Evolutionary conservation across 2,797 vertebrate genomes (phyloP).

Genomic region (Hydrophis major): DNA sequence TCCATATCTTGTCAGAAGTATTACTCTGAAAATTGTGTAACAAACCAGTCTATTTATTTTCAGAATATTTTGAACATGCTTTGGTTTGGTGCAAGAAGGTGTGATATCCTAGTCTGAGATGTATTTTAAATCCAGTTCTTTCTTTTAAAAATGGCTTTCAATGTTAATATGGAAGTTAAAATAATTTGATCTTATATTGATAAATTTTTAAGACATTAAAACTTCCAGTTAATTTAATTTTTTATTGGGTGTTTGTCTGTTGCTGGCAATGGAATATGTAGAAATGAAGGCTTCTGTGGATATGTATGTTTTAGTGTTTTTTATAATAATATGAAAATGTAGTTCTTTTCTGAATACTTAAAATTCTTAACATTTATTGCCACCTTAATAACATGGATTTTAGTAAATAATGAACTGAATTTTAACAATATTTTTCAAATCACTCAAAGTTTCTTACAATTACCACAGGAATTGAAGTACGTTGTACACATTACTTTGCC

Average conservation of each 20-base stretch:
- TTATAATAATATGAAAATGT: conserved; percentile 41
- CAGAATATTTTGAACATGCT: not conserved
- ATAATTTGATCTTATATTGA: not conserved
- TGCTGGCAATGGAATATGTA: conserved; percentile 74
- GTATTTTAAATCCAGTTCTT: conserved; percentile 14
- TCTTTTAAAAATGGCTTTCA: conserved; percentile 9
- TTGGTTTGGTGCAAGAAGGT: not conserved
- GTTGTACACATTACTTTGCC: not conserved
- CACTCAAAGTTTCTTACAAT: conserved; percentile 40
- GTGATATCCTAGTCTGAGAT: conserved; percentile 30
- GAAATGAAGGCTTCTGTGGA: conserved; percentile 62
- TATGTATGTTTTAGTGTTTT: conserved; percentile 62
- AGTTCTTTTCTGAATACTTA: not conserved
- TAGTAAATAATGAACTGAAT: conserved; percentile 17
- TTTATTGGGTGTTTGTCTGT: conserved; percentile 64
- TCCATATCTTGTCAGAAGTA: conserved; percentile 11
- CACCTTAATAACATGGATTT: not conserved
- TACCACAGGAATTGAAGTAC: conserved; percentile 21
- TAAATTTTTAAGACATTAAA: conserved; percentile 27
- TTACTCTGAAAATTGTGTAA: conserved; percentile 1
- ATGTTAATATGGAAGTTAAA: not conserved
- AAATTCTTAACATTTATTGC: conserved; percentile 42
- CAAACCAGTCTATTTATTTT: not conserved
- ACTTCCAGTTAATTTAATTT: conserved; percentile 49
- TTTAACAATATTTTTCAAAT: conserved; percentile 44